These are phyloP conservation scores for Emydoidea blandingii DNA, from an alignment of 2,797 vertebrate species.

Conservation along the genomic window DNA sequence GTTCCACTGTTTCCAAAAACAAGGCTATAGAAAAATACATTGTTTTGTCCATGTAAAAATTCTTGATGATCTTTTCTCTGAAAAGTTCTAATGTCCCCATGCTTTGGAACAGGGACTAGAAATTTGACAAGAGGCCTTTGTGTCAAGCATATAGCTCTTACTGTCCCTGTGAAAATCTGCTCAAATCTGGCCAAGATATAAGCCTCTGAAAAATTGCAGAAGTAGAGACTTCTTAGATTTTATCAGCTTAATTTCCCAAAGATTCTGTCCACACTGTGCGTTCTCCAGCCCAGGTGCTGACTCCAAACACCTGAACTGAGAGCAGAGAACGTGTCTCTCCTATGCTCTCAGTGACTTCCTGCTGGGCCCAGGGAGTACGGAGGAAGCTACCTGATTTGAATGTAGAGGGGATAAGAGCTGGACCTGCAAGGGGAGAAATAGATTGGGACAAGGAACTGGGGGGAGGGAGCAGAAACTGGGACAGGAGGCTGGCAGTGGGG, in stretches of 20 bases:
- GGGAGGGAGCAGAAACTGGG: not conserved
- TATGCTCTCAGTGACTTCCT: not conserved
- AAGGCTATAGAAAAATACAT: not conserved
- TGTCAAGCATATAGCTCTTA: not conserved
- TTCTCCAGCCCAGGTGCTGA: not conserved
- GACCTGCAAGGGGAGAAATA: not conserved
- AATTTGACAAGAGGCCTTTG: not conserved
- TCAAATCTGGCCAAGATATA: not conserved
- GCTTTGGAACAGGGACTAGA: not conserved
- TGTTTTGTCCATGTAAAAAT: not conserved
- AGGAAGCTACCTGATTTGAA: not conserved
- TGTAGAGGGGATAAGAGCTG: not conserved
- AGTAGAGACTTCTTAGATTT: not conserved
- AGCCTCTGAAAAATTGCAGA: not conserved
- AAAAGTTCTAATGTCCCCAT: not conserved
- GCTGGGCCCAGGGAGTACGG: not conserved
- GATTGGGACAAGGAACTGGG: not conserved
- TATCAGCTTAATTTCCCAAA: not conserved
- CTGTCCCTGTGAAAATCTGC: not conserved
- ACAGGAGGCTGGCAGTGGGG: not conserved
- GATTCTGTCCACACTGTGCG: fast-evolving
- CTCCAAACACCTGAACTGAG: not conserved
- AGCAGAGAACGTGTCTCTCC: not conserved
- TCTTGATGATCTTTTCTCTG: not conserved
- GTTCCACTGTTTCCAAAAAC: not conserved